Evolutionary conservation across 2,113 vertebrate genomes (phyloP).

Genomic region (Bagarius yarrelli): DNA sequence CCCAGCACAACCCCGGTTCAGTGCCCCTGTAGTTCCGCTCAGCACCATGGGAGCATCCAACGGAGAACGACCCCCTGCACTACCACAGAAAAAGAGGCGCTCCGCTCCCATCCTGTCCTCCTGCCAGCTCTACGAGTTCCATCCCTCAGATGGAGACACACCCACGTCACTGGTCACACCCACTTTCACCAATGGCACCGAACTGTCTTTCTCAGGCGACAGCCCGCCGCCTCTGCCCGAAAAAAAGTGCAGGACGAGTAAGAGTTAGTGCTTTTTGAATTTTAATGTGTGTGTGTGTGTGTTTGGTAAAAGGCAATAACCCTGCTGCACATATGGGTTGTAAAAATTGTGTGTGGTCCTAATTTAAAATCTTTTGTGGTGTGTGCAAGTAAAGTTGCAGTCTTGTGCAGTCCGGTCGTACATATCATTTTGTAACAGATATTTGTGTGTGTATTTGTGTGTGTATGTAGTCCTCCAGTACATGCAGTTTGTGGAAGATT

Average conservation of each 20-base stretch:
- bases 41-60: conserved; percentile 54
- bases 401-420: not conserved
- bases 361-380: not conserved
- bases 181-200: conserved; percentile 67
- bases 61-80: conserved; percentile 82
- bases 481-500: conserved; percentile 98
- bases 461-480: conserved; percentile 85
- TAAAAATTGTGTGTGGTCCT: not conserved
- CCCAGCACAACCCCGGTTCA: conserved; percentile 72
- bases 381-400: not conserved
- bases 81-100: conserved; percentile 92
- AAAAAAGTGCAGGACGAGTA: conserved; percentile 95
- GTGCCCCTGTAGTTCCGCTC: conserved; percentile 62
- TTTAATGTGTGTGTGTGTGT: conserved; percentile 5
- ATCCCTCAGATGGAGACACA: conserved; percentile 87
- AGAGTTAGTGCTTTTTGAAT: conserved; percentile 31
- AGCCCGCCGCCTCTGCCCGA: conserved; percentile 93
- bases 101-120: conserved; percentile 75
- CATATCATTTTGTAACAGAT: not conserved
- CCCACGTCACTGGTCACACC: conserved; percentile 76
- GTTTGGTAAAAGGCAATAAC: not conserved
- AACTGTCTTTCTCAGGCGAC: conserved; percentile 78
- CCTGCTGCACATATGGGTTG: not conserved
- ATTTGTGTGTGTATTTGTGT: conserved; percentile 11
- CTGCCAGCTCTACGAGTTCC: conserved; percentile 78